These are phyloP conservation scores for Nannoperca obscura DNA, from an alignment of 2,797 vertebrate species.

Conservation along the genomic window DNA sequence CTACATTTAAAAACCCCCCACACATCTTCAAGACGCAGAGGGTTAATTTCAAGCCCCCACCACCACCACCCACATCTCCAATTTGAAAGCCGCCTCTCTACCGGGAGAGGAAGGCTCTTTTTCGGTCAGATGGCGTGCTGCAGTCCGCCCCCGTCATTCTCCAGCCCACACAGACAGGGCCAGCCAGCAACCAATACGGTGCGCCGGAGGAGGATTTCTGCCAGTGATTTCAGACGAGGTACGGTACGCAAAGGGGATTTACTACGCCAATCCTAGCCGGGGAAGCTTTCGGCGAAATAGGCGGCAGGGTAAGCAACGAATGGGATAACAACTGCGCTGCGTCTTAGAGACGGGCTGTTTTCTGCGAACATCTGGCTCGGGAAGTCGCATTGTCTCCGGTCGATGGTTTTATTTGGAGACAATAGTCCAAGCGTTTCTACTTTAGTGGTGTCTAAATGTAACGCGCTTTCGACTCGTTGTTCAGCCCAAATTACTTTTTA, in stretches of 20 bases:
- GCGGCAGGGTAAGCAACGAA: slow-evolving; percentile 58
- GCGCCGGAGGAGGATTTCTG: slow-evolving; percentile 87
- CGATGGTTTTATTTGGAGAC: slow-evolving; percentile 27
- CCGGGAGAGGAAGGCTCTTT: slow-evolving; percentile 90
- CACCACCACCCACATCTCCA: slow-evolving; percentile 80
- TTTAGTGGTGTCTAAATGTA: slow-evolving; percentile 6
- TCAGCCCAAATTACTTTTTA: slow-evolving; percentile 6
- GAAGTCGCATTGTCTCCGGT: slow-evolving; percentile 11
- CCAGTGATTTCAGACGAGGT: slow-evolving; percentile 82
- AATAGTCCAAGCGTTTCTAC: slow-evolving; percentile 12
- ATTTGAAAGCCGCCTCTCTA: slow-evolving; percentile 86
- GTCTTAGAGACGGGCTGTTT: slow-evolving; percentile 31
- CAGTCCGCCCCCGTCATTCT: slow-evolving; percentile 90
- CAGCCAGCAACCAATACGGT: slow-evolving; percentile 88
- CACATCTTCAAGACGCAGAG: slow-evolving; percentile 69
- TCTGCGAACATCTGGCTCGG: slow-evolving; percentile 59
- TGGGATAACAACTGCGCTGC: slow-evolving; percentile 33
- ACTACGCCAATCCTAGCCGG: slow-evolving; percentile 73
- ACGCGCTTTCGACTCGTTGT: slow-evolving; percentile 6
- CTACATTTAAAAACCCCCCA: slow-evolving; percentile 6
- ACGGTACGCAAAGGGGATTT: slow-evolving; percentile 76
- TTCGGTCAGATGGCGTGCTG: slow-evolving; percentile 91
- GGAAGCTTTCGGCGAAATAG: slow-evolving; percentile 60
- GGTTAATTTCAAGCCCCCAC: slow-evolving; percentile 78
- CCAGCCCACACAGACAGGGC: slow-evolving; percentile 89